Base-by-base conservation (phyloP, 2,797 vertebrate species). In the Anabas testudineus region DNA sequence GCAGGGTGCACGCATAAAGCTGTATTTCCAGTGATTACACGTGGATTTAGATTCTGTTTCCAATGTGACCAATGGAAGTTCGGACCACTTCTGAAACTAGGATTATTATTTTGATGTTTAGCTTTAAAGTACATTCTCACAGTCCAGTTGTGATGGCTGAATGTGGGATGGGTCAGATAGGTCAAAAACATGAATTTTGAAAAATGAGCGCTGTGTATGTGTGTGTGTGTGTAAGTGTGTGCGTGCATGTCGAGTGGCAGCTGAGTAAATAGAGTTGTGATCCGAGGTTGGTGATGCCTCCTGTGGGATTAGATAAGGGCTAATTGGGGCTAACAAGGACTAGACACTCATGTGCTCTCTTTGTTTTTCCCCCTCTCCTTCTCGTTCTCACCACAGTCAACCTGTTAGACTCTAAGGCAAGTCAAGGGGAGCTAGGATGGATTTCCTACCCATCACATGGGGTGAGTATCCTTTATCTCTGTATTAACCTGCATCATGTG, bases 371-470 rank as follows among this genome's bases (percentile, higher is more conserved):
- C 18, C 2, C 6, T 34, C 22, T 22, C 26, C 41, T 24, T 37
- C 91, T 85, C 88, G 71, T 74, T 85, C 78, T 87, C 93, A 60
- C 90, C 90, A 84, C 90, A 99, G 97, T 99, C 88, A 98, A 99
- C 95, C 95, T 99, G 78, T 94, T 99, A 95, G 97, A 99, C 94
- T 99, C 97, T 52, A 99, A 98, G 95, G 95, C 97, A 84, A 97
- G 97, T 94, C 97, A 99, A 94, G 97, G 97, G 76, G 97, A 99
- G 93, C 93, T 99, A 87, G 96, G 97, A 90, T 99, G 97, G 97
- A 98, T 99, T 90, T 99, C 97, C 88, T 98, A 97, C 87, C 97
- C 97, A 54, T 91, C 95, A 43, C 97, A 99, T 52, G 97, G 97
- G 95, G 97, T 99, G 91, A 97, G 97, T 98, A 84, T 72, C 68